Base-by-base conservation (phyloP, 2,113 vertebrate genomes). In the Cynoglossus semilaevis region DNA sequence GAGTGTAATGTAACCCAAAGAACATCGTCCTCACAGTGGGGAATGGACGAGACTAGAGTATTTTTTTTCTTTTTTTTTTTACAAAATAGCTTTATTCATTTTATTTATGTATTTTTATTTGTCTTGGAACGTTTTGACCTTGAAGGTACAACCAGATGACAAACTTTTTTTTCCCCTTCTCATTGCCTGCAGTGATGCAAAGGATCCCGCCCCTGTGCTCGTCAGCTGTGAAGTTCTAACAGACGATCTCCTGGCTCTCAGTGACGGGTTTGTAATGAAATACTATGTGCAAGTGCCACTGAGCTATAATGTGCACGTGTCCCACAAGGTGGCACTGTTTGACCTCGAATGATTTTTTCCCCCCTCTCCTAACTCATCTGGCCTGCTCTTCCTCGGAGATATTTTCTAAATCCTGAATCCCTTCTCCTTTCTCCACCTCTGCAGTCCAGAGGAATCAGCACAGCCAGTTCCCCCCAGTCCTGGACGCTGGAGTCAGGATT, bases 281-380 rank as follows among this genome's bases (percentile, higher is more conserved):
- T 22, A 34, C 13, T 48, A 53, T 53, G 9, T 51, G 1, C 52
- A 16, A 19, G 8, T 18, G 34, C 41, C 72, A 51, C 50, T 34
- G 65, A 59, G 15, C 6, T 19, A 38, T 15, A 17, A 9, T 43
- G 17, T 42, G 8, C 58, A 15, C 50, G 40, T 38, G 3, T 7
- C 34, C 72, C 87, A 88, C 79, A 58, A 58, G 87, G 78, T 70
- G 87, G 78, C 82, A 77, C 65, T 85, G 72, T 76, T 77, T 75
- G 38, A 67, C 65, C 53, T 67, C 22, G 37, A 56, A 65, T 74
- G 12, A 50, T 38, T 4, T 15, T n/a, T 15, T 9, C 14, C 9
- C 36, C 29, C 5, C 22, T 58, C 15, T 2, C 22, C 22, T 44
- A 36, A 51, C 48, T 63, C 17, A 50, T 29, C 9, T 70, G 61